phyloP scores from a whole-genome alignment of 1,140 invertebrate genomes.

The Pogonognathellus flavescens region DNA sequence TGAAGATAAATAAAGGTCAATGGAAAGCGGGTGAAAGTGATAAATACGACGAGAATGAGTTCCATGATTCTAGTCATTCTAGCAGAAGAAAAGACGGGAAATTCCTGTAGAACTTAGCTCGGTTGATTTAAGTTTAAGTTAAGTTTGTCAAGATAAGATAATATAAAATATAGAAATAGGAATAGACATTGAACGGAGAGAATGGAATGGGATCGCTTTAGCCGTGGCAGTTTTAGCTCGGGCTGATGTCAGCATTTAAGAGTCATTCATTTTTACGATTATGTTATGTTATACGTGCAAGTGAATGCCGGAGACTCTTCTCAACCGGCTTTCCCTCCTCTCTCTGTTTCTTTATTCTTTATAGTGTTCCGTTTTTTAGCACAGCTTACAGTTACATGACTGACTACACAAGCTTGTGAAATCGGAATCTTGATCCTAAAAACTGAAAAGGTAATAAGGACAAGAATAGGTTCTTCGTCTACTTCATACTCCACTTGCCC shows the following conservation, averaged over 20 bases:
- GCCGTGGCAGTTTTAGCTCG: conserved; percentile 8
- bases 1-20: conserved; percentile 29
- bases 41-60: conserved; percentile 27
- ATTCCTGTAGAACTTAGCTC: conserved; percentile 13
- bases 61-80: conserved; percentile 1
- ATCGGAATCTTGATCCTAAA: conserved; percentile 10
- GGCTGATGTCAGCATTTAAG: conserved; percentile 59
- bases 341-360: conserved; percentile 25
- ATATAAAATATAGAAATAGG: conserved; percentile 48
- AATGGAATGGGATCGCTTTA: background rate
- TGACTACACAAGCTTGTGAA: background rate
- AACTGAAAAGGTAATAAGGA: conserved; percentile 43
- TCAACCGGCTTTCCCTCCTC: conserved; percentile 8
- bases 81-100: background rate
- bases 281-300: conserved; percentile 52
- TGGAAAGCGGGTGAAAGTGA: conserved; percentile 11
- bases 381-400: background rate
- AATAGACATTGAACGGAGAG: conserved; percentile 27
- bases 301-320: conserved; percentile 32
- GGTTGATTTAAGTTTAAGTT: conserved; percentile 41
- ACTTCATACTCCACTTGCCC: conserved; percentile 15
- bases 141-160: conserved; percentile 44
- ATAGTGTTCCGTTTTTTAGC: conserved; percentile 21
- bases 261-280: conserved; percentile 59
- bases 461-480: conserved; percentile 19